These are phyloP conservation scores for Phenganax subtilis DNA, from an alignment of 92 coral and sea anemone species.

Conservation along the genomic window DNA sequence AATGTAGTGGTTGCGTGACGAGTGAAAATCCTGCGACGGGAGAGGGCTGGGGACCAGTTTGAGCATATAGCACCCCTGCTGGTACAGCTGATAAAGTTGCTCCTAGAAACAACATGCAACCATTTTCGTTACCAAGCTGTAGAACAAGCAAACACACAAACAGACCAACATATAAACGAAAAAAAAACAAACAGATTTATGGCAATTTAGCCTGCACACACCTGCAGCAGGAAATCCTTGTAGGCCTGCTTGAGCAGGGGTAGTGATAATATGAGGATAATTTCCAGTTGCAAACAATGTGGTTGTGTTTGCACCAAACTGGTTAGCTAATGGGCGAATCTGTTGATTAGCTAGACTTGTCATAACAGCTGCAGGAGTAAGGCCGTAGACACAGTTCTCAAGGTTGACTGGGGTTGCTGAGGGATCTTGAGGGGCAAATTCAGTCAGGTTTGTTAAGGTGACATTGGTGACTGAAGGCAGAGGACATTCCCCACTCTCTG, in stretches of 20 bases:
- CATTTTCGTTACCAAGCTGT: background rate
- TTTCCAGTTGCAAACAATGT: slow-evolving; percentile 84
- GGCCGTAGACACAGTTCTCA: slow-evolving; percentile 80
- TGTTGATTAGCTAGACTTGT: slow-evolving; percentile 66
- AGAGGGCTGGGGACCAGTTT: slow-evolving; percentile 59
- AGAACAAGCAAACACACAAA: background rate
- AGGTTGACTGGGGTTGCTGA: slow-evolving; percentile 71
- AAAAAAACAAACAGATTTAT: background rate
- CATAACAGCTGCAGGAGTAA: slow-evolving; percentile 58
- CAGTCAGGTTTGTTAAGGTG: slow-evolving; percentile 33
- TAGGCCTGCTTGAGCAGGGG: slow-evolving; percentile 73
- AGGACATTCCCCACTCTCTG: slow-evolving; percentile 22
- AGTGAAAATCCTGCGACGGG: slow-evolving; percentile 61
- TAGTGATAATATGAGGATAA: slow-evolving; percentile 90
- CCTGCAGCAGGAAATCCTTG: slow-evolving; percentile 75
- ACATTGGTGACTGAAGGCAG: slow-evolving; percentile 26
- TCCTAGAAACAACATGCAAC: slow-evolving; percentile 17
- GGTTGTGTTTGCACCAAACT: slow-evolving; percentile 73
- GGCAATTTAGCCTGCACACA: slow-evolving; percentile 26
- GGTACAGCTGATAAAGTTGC: slow-evolving; percentile 74
- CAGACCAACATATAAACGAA: background rate
- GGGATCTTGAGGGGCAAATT: slow-evolving; percentile 47
- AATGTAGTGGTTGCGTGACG: slow-evolving; percentile 88
- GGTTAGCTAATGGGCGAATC: slow-evolving; percentile 60
- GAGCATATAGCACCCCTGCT: slow-evolving; percentile 67